Evolutionary conservation across 1,140 invertebrate species (phyloP), one percentile per base, ranked within the genome.

Genomic region (Sinonovacula constricta): DNA sequence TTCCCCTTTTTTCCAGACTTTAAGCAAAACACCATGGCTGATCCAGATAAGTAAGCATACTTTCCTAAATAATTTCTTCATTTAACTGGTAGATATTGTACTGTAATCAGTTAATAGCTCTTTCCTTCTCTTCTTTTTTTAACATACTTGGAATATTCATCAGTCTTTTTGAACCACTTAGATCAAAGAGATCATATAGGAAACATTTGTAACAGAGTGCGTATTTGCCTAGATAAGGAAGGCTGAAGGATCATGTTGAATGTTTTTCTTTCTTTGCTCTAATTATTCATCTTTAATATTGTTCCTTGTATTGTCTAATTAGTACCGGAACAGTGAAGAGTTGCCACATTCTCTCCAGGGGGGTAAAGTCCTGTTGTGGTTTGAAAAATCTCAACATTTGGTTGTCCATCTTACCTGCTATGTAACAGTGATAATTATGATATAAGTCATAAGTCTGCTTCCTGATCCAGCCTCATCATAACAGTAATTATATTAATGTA

Each of bases 1-100:
- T 45, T 45, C 39, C 39, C 39, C 39, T 45, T 45, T 45, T 18
- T 18, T 18, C 39, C 39, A 45, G 39, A 18, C 7, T 45, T 45
- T 18, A 7, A 45, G 18, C 39, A 45, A 45, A 10, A 7, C 7
- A 45, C 39, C 39, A 77, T 81, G 74, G 66, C 74, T 51, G 72
- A 81, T 65, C 67, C 72, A 77, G 74, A 77, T 15, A 67, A 34
- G 74, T 77, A 62, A 45, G 79, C 69, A 7, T 49, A 33, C 5
- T 22, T n/a, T n/a, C n/a, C n/a, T n/a, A n/a, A n/a, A n/a, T n/a
- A n/a, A n/a, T n/a, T n/a, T n/a, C n/a, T n/a, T n/a, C n/a, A n/a
- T n/a, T n/a, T n/a, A n/a, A n/a, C n/a, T n/a, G n/a, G n/a, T n/a
- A n/a, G n/a, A n/a, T n/a, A n/a, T n/a, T n/a, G n/a, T n/a, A n/a